These are phyloP conservation scores for Hypomesus transpacificus DNA, from an alignment of 2,113 vertebrate species.

Conservation along the genomic window DNA sequence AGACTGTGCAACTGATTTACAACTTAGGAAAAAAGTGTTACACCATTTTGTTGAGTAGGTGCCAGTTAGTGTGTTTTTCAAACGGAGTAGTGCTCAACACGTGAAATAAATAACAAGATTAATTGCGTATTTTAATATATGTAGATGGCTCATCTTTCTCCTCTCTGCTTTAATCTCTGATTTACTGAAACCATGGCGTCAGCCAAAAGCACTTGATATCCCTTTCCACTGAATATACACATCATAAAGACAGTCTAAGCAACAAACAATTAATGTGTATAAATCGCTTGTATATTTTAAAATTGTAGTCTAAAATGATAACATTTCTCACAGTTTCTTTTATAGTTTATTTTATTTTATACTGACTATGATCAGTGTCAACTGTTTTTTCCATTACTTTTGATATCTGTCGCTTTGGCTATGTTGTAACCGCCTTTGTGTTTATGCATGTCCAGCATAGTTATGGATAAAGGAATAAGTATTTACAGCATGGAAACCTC, in stretches of 20 bases:
- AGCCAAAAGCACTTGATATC: too few relatives aligned
- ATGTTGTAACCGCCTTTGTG: conserved; percentile 53
- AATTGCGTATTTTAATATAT: background rate
- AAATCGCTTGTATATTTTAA: too few relatives aligned
- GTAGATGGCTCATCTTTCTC: background rate
- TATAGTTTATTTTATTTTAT: too few relatives aligned
- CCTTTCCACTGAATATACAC: too few relatives aligned
- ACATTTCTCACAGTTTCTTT: too few relatives aligned
- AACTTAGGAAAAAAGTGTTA: background rate
- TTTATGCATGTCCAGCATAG: conserved; percentile 40
- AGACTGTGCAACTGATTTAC: background rate
- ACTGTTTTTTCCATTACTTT: too few relatives aligned
- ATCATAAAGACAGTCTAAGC: too few relatives aligned
- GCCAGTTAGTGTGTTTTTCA: background rate
- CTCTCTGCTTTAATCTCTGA: background rate
- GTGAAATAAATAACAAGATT: conserved; percentile 1
- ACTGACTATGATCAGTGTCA: too few relatives aligned
- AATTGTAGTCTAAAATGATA: too few relatives aligned
- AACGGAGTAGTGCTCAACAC: background rate
- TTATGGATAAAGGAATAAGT: conserved; percentile 44
- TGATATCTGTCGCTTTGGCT: conserved; percentile 31
- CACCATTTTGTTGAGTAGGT: background rate
- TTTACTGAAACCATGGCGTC: background rate
- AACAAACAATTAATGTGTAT: too few relatives aligned
- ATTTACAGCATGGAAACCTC: conserved; percentile 5